Conservation (phyloP, 2,888 invertebrate species). For the Ptilodon capucinus region DNA sequence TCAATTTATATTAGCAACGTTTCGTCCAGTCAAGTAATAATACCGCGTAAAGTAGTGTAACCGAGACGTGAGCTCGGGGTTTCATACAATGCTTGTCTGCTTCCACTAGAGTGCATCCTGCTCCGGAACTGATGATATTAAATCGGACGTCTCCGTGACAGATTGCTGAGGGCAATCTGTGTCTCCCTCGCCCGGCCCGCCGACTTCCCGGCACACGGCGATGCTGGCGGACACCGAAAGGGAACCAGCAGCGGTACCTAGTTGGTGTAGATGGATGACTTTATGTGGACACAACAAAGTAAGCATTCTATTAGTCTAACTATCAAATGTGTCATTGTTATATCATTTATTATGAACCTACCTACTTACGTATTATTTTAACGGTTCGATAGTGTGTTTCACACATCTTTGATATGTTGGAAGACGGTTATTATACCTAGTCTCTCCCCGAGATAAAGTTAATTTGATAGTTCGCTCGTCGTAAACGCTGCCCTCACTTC, state of each 20-base stretch:
- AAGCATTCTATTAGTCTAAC: not conserved
- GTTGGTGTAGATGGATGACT: not conserved
- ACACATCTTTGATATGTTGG: too few species aligned
- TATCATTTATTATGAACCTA: too few species aligned
- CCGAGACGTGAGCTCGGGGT: not conserved
- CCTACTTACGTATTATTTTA: too few species aligned
- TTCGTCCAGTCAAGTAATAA: too few species aligned
- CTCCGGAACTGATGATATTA: not conserved
- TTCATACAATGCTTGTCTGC: not conserved
- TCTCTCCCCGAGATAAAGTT: not conserved
- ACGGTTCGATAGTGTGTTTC: too few species aligned
- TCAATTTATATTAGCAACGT: too few species aligned
- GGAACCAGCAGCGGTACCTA: not conserved
- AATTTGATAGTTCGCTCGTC: not conserved
- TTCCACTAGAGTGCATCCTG: not conserved
- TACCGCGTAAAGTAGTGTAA: too few species aligned
- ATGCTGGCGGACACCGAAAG: not conserved
- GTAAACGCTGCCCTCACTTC: not conserved
- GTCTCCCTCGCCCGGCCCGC: not conserved
- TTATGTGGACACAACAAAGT: too few species aligned
- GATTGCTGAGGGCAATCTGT: not conserved
- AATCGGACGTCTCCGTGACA: conserved; percentile 2
- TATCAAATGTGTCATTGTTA: too few species aligned
- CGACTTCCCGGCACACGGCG: not conserved
- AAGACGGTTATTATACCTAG: not conserved